Base-by-base conservation (phyloP, 64 coral and sea anemone species). In the Stichodactyla helianthus region DNA sequence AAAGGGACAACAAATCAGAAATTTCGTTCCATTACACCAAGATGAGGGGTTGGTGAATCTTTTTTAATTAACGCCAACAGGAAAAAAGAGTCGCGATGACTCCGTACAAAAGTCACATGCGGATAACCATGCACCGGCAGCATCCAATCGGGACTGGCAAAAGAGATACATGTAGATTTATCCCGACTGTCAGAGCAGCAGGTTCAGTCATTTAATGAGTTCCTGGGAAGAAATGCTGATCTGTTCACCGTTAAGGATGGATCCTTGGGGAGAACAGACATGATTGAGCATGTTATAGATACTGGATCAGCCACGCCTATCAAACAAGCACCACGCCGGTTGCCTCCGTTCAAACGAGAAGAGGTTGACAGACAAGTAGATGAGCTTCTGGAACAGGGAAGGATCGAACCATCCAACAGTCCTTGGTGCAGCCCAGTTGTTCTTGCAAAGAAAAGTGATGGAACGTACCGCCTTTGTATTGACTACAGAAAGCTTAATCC, bases 381-480 rank as follows among this genome's bases (percentile, higher is more conserved):
- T 7, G 19, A 91, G 22, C 83, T 91, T 16, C 27, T 91, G 51
- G 52, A 16, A 26, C 83, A 91, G 18, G 83, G 71, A 14, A 85
- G 84, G 70, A 91, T 82, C 10, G 83, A 86, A 65, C 50, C 71
- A 15, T 82, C 89, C 5, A 71, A 91, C 26, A 91, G 76, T 20
- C 74, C 89, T 50, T 91, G 89, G 89, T 84, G 89, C 52, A 91
- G 89, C 50, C 89, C 89, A 15, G 56, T 67, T 64, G 89, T 86
- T 14, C 57, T 91, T 11, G 83, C 59, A 12, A 86, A 57, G 52
- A 86, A 86, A 60, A 52, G 65, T 23, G 89, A 86, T 79, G 56
- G 83, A 6, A 62, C 79, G 51, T 86, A 86, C 56, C 56, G 83
- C 17, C 35, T 82, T 0, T 86, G 76, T 6, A 82, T 82, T 85